A percentile compares a stretch with the other conserved stretches of the same genome.
Conservation (phyloP, 2,797 vertebrate genomes). For the Scleropages formosus region DNA sequence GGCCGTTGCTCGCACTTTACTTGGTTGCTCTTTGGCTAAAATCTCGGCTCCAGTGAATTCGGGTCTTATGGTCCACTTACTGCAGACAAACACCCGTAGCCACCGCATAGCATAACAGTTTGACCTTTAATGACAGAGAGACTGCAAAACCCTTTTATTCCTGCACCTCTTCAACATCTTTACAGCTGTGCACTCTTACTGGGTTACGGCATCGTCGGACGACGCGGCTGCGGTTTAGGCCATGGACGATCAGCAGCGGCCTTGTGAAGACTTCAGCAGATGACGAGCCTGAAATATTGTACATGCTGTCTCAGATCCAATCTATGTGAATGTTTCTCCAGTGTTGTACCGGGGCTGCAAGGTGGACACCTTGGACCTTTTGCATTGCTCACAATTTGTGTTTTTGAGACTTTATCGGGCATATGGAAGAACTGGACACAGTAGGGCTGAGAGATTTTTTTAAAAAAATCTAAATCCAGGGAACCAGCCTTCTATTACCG, state of each 20-base stretch:
- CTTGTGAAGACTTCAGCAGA: constrained; percentile 65
- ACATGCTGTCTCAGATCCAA: constrained; percentile 51
- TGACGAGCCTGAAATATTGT: constrained; percentile 59
- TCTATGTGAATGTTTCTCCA: constrained; percentile 55
- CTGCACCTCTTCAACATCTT: constrained; percentile 37
- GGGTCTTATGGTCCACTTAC: constrained; percentile 11
- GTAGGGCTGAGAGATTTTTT: background rate
- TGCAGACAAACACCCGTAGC: background rate
- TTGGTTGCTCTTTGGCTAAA: constrained; percentile 1
- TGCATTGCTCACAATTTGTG: background rate
- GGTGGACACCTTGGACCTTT: background rate
- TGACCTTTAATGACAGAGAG: constrained; percentile 47
- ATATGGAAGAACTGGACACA: constrained; percentile 4
- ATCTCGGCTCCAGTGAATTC: background rate
- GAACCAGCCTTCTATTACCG: constrained; percentile 32
- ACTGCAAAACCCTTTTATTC: constrained; percentile 47
- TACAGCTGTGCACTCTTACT: constrained; percentile 57
- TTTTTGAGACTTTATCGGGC: background rate
- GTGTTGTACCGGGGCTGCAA: constrained; percentile 32
- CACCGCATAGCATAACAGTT: constrained; percentile 34
- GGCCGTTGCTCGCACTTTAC: background rate
- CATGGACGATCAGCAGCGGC: constrained; percentile 52
- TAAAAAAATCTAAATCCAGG: constrained; percentile 42
- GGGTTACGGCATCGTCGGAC: constrained; percentile 48
- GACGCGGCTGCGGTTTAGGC: constrained; percentile 48